Conservation (phyloP, 2,888 invertebrate species). For the Ferrisia virgata region DNA sequence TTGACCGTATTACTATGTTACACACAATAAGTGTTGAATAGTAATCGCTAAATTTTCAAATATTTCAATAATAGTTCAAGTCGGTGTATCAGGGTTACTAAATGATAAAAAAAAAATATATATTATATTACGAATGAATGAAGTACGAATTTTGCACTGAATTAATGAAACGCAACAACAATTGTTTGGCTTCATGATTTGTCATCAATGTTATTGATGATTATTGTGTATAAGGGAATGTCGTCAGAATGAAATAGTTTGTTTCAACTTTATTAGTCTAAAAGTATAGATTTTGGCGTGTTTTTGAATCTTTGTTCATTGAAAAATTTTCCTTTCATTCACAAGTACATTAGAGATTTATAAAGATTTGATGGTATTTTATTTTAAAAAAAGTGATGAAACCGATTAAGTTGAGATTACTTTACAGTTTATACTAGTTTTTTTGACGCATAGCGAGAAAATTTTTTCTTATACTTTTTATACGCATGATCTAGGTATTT, state of each 20-base stretch:
- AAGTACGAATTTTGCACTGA: background rate
- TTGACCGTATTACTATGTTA: no score
- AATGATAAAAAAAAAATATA: background rate
- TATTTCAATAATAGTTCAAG: background rate
- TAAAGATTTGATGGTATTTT: no score
- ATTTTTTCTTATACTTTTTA: no score
- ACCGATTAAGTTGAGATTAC: no score
- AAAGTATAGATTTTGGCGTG: background rate
- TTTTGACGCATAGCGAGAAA: no score
- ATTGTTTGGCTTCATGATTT: constrained; percentile 24
- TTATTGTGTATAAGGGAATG: no score
- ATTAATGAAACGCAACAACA: background rate
- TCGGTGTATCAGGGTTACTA: background rate
- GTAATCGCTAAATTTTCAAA: background rate
- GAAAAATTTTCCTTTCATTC: background rate
- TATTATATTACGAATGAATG: background rate
- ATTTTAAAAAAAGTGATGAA: no score
- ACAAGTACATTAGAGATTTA: background rate
- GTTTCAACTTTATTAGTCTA: background rate
- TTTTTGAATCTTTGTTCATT: background rate
- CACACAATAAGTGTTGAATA: no score
- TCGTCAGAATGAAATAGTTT: background rate
- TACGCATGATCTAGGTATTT: no score
- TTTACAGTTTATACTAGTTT: no score
- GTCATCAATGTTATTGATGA: background rate